Conservation (phyloP, 2,888 invertebrate genomes). For the Aplocera efformata region DNA sequence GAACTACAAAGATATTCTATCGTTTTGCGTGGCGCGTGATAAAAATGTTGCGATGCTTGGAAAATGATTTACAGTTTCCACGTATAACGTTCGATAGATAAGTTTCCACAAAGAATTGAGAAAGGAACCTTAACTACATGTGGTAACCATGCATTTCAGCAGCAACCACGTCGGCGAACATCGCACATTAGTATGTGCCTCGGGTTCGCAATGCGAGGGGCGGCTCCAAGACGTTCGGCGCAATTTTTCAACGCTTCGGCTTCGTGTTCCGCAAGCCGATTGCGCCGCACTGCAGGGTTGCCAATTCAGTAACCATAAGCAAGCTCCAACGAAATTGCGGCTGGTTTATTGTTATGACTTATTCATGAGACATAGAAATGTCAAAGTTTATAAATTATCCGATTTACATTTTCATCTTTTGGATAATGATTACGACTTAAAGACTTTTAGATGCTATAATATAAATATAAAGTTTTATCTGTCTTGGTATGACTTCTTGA, state of each 20-base stretch:
- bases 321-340: not conserved
- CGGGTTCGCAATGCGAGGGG: slow-evolving; percentile 58
- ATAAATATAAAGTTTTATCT: too few relatives aligned
- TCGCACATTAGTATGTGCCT: slow-evolving; percentile 67
- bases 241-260: slow-evolving; percentile 75
- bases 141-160: slow-evolving; percentile 20
- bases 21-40: slow-evolving; percentile 3
- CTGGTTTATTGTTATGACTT: not conserved
- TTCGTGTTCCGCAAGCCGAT: slow-evolving; percentile 69
- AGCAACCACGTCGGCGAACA: slow-evolving; percentile 27
- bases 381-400: too few relatives aligned
- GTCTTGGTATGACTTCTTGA: too few relatives aligned
- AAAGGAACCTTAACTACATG: slow-evolving; percentile 17
- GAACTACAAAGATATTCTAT: not conserved
- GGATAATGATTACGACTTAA: too few relatives aligned
- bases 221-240: slow-evolving; percentile 67
- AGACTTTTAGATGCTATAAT: too few relatives aligned
- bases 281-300: slow-evolving; percentile 47
- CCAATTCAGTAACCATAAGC: slow-evolving; percentile 11
- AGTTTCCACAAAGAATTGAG: slow-evolving; percentile 11
- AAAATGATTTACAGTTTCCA: slow-evolving; percentile 16
- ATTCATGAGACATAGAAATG: too few relatives aligned
- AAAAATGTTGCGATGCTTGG: slow-evolving; percentile 14
- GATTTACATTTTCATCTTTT: too few relatives aligned
- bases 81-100: slow-evolving; percentile 10